Evolutionary conservation across 2,113 vertebrate genomes (phyloP).

Genomic region (mouse (Mus musculus)): GRCm39 chr17:13017001-13017500

Average conservation of each 20-base stretch:
- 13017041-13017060: background rate
- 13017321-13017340: background rate
- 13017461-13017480: background rate
- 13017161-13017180: background rate
- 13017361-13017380: accelerated
- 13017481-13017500: background rate
- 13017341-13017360: background rate
- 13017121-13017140: background rate
- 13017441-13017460: background rate
- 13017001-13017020: accelerated
- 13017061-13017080: background rate
- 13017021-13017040: background rate
- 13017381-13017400: accelerated
- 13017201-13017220: background rate
- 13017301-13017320: background rate
- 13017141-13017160: too few relatives aligned
- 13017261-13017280: background rate
- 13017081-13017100: background rate
- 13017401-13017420: background rate
- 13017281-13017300: background rate
- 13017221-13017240: accelerated
- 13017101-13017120: background rate
- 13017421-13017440: background rate
- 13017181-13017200: background rate
- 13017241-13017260: accelerated